phyloP scores from a whole-genome alignment of 2,888 invertebrate genomes.

The Ophraella communa region DNA sequence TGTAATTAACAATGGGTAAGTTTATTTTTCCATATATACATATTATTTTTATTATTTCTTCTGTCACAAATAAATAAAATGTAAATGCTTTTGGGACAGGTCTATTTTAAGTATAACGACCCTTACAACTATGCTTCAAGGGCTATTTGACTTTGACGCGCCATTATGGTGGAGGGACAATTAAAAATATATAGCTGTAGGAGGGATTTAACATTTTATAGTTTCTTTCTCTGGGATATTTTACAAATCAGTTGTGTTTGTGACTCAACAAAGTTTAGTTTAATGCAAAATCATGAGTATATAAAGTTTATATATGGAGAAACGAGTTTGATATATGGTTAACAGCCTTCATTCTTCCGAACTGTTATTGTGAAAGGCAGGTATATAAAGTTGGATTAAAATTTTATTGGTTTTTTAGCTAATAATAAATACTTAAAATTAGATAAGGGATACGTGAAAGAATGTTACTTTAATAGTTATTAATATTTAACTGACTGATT shows the following conservation, averaged over 20 bases:
- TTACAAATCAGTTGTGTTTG: slow-evolving; percentile 56
- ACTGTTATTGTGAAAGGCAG: slow-evolving; percentile 13
- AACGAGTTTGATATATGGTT: slow-evolving; percentile 25
- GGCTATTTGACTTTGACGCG: slow-evolving; percentile 47
- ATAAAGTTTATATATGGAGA: slow-evolving; percentile 19
- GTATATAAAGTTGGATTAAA: slow-evolving; percentile 19
- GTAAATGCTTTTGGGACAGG: not conserved
- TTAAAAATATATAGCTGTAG: slow-evolving; percentile 57
- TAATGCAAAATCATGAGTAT: slow-evolving; percentile 36
- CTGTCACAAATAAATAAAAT: not conserved
- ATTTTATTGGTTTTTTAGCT: not conserved
- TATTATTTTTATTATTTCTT: no score
- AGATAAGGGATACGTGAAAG: not conserved
- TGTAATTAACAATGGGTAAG: no score
- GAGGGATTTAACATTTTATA: slow-evolving; percentile 57
- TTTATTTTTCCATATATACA: no score
- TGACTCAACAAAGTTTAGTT: slow-evolving; percentile 42
- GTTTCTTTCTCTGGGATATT: slow-evolving; percentile 54
- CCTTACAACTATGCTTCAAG: slow-evolving; percentile 47
- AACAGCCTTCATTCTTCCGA: not conserved
- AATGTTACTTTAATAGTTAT: not conserved
- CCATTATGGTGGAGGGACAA: slow-evolving; percentile 53
- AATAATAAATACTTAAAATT: not conserved
- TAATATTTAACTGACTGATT: not conserved
- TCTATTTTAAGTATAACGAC: slow-evolving; percentile 41